phyloP scores from a whole-genome alignment of 2,888 invertebrate species.

The Anthophora plumipes region DNA sequence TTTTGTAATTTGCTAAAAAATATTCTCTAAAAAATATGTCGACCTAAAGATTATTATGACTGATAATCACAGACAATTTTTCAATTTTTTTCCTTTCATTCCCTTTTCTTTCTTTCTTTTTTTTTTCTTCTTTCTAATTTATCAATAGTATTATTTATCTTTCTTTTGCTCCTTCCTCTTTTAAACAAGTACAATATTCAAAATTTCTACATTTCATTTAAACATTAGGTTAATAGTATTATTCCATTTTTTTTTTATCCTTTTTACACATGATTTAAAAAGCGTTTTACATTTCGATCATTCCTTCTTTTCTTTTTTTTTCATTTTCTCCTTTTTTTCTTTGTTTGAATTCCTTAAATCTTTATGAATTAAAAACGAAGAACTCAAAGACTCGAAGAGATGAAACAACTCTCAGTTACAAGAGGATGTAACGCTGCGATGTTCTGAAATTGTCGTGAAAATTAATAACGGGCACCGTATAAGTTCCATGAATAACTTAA shows the following conservation, averaged over 20 bases:
- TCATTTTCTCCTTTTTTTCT: not conserved
- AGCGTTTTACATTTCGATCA: conserved; percentile 67
- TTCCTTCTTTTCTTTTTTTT: not conserved
- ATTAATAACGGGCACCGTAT: conserved; percentile 49
- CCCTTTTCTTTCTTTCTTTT: conserved; percentile 20
- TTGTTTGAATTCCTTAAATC: conserved; percentile 48
- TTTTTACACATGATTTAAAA: conserved; percentile 73
- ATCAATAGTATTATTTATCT: conserved; percentile 63
- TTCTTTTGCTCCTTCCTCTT: conserved; percentile 40
- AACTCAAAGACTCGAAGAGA: conserved; percentile 58
- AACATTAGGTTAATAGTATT: conserved; percentile 75
- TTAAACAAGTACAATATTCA: conserved; percentile 73
- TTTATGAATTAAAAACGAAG: conserved; percentile 45
- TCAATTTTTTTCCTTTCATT: conserved; percentile 72
- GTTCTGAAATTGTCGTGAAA: conserved; percentile 58
- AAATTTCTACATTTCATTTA: conserved; percentile 75
- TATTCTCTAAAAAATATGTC: conserved; percentile 84
- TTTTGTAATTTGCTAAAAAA: conserved; percentile 84
- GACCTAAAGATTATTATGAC: conserved; percentile 84
- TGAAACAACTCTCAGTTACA: conserved; percentile 43
- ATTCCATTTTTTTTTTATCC: conserved; percentile 29
- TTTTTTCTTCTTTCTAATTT: conserved; percentile 40
- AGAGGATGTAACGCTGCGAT: conserved; percentile 58
- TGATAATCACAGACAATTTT: conserved; percentile 84
- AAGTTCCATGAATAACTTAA: conserved; percentile 61